These are phyloP conservation scores for Pseudanteris insignis DNA, from an alignment of 2,888 invertebrate species.

Conservation along the genomic window DNA sequence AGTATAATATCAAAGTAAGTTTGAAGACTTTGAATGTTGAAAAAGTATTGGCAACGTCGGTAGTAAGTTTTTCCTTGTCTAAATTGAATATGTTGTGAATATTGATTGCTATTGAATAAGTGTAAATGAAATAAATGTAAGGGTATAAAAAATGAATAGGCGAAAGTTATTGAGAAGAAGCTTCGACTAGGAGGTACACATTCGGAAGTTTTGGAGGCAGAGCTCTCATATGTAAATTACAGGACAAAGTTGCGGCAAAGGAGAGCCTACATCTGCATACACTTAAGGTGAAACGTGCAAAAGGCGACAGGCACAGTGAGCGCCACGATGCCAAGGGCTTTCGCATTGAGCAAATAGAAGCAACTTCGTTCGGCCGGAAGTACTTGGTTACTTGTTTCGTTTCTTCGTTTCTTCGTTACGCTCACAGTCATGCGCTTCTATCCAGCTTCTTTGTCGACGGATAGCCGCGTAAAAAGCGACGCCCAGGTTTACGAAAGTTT, in stretches of 20 bases:
- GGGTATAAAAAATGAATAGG: constrained; percentile 25
- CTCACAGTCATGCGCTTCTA: no score
- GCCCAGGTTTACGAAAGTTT: constrained; percentile 13
- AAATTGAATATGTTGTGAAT: no score
- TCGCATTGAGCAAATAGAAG: constrained; percentile 14
- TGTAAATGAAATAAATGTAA: no score
- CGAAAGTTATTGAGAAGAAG: constrained; percentile 9
- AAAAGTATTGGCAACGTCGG: no score
- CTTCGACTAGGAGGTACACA: constrained; percentile 30
- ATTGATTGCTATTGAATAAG: no score
- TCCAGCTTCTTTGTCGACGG: no score
- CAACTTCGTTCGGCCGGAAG: constrained; percentile 25
- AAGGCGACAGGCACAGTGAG: constrained; percentile 23
- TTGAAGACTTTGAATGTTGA: no score
- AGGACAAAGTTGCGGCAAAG: constrained; percentile 30
- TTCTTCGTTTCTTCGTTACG: not conserved
- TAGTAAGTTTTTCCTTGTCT: no score
- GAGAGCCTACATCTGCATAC: constrained; percentile 33
- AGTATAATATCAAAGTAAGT: no score
- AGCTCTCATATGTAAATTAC: constrained; percentile 35
- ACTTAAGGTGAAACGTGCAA: constrained; percentile 23
- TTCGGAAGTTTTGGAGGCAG: constrained; percentile 20
- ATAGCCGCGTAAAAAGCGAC: constrained; percentile 11
- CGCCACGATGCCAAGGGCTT: constrained; percentile 4
- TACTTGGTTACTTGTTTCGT: constrained; percentile 17